Evolutionary conservation across 2,113 vertebrate species (phyloP), one percentile per base, ranked within the genome.

Genomic region (Puntigrus tetrazona): DNA sequence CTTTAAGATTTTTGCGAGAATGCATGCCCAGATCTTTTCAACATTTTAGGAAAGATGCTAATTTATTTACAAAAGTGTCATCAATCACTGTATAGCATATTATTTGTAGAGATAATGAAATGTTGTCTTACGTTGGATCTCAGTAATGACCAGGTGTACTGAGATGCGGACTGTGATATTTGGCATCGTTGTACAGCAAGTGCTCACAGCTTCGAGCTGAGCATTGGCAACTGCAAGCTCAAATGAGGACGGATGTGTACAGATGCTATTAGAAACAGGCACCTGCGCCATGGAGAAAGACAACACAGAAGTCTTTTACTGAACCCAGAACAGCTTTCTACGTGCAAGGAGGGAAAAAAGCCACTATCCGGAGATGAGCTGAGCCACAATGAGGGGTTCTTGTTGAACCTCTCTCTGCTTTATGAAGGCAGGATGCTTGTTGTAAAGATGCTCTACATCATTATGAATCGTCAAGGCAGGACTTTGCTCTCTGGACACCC

Each of bases 121-220:
- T 76, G 16, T 69, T 59, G 34, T 69, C 36, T 78, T 29, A 47
- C 59, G 43, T 78, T 10, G 10, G 47, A 25, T 16, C 9, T n/a
- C 59, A 70, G 73, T 70, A 43, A 73, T 57, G 65, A 79, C 16
- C 85, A 86, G 85, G 78, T 88, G 86, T 87, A 85, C 27, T 90
- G 88, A 90, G 76, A 87, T 85, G 87, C 86, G 84, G 91, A 84
- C 90, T 83, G 65, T 89, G 90, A 92, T 91, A 88, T 88, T 86
- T 81, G 85, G 70, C 88, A 91, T 91, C 91, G 91, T 92, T 90
- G 92, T 92, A 88, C 87, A 88, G 90, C 91, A 83, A 88, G 88
- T 31, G 45, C 50, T 41, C 55, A 72, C 55, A 45, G 55, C 52
- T 43, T 52, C 50, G 57, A 47, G 76, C 81, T 67, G 57, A 81